Evolutionary conservation across 1,140 invertebrate species (phyloP).

Genomic region (Drosophila pandora): DNA sequence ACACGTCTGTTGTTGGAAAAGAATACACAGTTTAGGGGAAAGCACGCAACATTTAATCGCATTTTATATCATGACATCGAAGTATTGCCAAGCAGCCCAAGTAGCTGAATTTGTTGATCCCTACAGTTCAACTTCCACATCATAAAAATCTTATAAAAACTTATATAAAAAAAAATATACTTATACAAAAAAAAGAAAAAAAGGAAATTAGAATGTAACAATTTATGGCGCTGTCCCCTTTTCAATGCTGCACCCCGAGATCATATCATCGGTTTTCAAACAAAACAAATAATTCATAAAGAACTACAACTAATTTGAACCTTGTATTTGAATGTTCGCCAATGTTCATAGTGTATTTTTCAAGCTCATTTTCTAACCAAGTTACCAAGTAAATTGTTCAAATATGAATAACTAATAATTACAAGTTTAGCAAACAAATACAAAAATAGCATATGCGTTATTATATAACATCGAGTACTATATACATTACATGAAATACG

Average conservation of each 20-base stretch:
- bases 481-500: constrained; percentile 72
- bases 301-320: constrained; percentile 43
- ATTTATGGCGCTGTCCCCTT: constrained; percentile 52
- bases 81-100: constrained; percentile 76
- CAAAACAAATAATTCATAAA: constrained; percentile 24
- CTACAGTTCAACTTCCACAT: constrained; percentile 60
- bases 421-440: constrained; percentile 70
- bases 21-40: constrained; percentile 44
- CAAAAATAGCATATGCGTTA: constrained; percentile 78
- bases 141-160: constrained; percentile 37
- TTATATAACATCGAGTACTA: constrained; percentile 78
- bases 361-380: constrained; percentile 55
- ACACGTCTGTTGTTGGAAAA: constrained; percentile 66
- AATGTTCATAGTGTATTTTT: constrained; percentile 62
- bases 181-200: constrained; percentile 53
- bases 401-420: constrained; percentile 59
- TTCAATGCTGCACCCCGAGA: constrained; percentile 33
- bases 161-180: constrained; percentile 32
- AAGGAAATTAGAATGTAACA: constrained; percentile 67
- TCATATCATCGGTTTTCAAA: constrained; percentile 49
- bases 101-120: constrained; percentile 72
- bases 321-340: constrained; percentile 70
- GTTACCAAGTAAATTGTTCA: constrained; percentile 56
- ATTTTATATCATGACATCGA: constrained; percentile 21
- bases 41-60: constrained; percentile 32